Evolutionary conservation across 1,140 invertebrate genomes (phyloP).

Genomic region (Andricus grossulariae): DNA sequence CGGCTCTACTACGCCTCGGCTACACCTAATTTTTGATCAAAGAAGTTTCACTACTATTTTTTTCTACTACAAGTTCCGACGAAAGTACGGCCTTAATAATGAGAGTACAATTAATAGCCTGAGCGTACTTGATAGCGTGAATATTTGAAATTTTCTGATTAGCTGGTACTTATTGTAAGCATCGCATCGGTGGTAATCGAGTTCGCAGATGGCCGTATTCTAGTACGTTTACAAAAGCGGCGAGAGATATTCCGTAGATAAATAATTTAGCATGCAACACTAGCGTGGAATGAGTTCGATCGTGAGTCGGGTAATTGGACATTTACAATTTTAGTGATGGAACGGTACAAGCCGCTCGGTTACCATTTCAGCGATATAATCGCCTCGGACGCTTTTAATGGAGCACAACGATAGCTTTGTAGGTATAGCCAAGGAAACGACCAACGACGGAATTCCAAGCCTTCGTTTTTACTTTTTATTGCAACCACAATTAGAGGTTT

Average conservation of each 20-base stretch:
- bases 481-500: constrained; percentile 26
- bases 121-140: no score
- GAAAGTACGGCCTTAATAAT: no score
- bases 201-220: not conserved
- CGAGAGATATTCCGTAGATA: constrained; percentile 16
- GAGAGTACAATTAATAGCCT: no score
- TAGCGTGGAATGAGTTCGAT: constrained; percentile 19
- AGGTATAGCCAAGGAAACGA: not conserved
- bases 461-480: constrained; percentile 1
- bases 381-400: constrained; percentile 10
- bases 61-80: no score
- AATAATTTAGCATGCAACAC: constrained; percentile 26
- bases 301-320: constrained; percentile 18
- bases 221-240: constrained; percentile 1
- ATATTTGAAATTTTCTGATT: no score
- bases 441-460: constrained; percentile 16
- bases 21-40: no score
- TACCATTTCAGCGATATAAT: constrained; percentile 26
- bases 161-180: not conserved
- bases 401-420: not conserved
- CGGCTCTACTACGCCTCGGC: no score
- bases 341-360: constrained; percentile 23
- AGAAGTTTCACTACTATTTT: no score
- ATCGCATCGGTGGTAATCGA: not conserved
- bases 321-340: constrained; percentile 29